Percentiles rank a stretch among this genome's conserved stretches.
Conservation (phyloP, 1,140 invertebrate species). For the Apis mellifera region DNA sequence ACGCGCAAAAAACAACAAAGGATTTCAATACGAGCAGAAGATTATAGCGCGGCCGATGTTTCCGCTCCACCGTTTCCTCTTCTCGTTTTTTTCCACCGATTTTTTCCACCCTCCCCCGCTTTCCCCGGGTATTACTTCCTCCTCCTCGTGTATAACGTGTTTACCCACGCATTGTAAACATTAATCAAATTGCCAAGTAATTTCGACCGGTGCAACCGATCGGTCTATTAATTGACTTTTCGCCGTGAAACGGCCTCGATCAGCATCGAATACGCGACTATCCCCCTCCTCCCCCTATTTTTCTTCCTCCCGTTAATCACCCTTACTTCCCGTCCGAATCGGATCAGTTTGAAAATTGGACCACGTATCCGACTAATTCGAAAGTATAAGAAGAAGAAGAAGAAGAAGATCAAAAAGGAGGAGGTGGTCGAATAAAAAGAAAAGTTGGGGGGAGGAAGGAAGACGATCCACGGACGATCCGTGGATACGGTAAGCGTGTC, state of each 20-base stretch:
- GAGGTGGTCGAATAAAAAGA: too few relatives aligned
- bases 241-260: not conserved
- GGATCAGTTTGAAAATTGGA: too few relatives aligned
- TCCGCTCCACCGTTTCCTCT: not conserved
- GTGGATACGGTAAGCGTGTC: slow-evolving; percentile 57
- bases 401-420: too few relatives aligned
- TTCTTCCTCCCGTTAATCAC: too few relatives aligned
- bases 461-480: not conserved
- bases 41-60: slow-evolving; percentile 16
- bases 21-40: slow-evolving; percentile 33
- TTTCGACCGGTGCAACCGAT: not conserved
- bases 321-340: too few relatives aligned
- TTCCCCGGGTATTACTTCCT: slow-evolving; percentile 10
- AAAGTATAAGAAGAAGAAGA: too few relatives aligned
- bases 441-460: too few relatives aligned
- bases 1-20: slow-evolving; percentile 31
- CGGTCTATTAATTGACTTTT: slow-evolving; percentile 12
- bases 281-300: too few relatives aligned
- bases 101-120: not conserved
- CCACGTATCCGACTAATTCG: too few relatives aligned
- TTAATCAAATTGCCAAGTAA: slow-evolving; percentile 32
- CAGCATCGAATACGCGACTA: not conserved
- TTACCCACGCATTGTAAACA: slow-evolving; percentile 24
- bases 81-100: not conserved
- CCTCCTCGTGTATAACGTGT: slow-evolving; percentile 9